A percentile compares a stretch with the other conserved stretches of the same genome.
These are phyloP conservation scores for Philhelius pedissequus DNA, from an alignment of 2,888 invertebrate species.

Conservation along the genomic window DNA sequence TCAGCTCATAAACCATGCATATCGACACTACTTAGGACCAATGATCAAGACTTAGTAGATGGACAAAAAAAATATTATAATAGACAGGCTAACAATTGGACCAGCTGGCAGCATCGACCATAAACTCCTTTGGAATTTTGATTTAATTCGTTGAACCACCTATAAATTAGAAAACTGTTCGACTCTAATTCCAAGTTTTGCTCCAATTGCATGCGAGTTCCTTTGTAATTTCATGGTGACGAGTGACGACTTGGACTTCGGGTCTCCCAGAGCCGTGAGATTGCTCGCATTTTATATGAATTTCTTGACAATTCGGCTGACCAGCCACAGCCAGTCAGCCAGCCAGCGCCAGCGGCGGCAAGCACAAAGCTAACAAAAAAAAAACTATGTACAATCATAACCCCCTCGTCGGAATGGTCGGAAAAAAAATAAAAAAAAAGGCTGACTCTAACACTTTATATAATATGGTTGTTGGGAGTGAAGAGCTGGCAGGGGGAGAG, in stretches of 20 bases:
- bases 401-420: background rate
- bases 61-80: background rate
- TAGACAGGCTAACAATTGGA: conserved; percentile 24
- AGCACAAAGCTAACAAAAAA: conserved; percentile 29
- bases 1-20: conserved; percentile 23
- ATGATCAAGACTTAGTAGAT: conserved; percentile 3
- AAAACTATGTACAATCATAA: conserved; percentile 47
- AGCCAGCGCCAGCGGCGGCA: background rate
- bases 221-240: background rate
- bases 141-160: conserved; percentile 58
- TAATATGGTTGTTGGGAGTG: background rate
- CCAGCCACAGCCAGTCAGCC: background rate
- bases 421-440: conserved; percentile 1
- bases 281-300: background rate
- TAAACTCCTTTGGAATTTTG: conserved; percentile 56
- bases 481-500: background rate
- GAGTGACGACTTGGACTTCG: background rate
- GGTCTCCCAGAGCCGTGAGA: background rate
- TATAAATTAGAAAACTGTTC: conserved; percentile 52
- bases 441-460: conserved; percentile 25
- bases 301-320: background rate
- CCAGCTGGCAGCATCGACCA: conserved; percentile 26
- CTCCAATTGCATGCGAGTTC: conserved; percentile 37
- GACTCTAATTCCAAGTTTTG: conserved; percentile 1
- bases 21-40: conserved; percentile 40